Base-by-base conservation (phyloP, 2,888 invertebrate species). In the Smittia sp. region DNA sequence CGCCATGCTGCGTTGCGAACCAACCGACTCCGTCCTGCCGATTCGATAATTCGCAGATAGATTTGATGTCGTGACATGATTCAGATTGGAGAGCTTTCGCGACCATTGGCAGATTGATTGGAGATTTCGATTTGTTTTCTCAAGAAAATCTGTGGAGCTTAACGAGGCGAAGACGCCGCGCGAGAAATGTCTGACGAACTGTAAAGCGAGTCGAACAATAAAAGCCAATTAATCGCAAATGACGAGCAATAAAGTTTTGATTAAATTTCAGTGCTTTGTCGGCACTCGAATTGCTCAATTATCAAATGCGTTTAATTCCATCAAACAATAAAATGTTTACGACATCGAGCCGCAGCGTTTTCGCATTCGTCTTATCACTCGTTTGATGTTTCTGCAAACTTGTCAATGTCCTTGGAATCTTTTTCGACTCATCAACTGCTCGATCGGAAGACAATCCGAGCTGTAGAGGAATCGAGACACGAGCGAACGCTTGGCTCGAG, bases 241-340 rank as follows among this genome's bases (percentile, higher is more conserved):
- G n/a, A 2, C 6, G 11, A 11, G 4, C 46, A 46, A 6, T 13
- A 46, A 15, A 2, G 46, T 46, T 46, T 46, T 46, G 46, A 46
- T 46, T 46, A 46, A 46, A 46, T n/a, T 15, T 46, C 46, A 46
- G n/a, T 11, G 11, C 58, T 58, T 58, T 58, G 58, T 58, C 58
- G 58, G 58, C 58, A 58, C n/a, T 11, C 20, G 15, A 58, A 58
- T 58, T 18, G 58, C 58, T 18, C 58, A 58, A 58, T 58, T 58
- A 58, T 46, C 15, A 46, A 46, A 46, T 46, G 15, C 46, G 46
- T 46, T 46, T 46, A 2, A 46, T 46, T 15, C 9, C 32, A 32
- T 32, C 32, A 32, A 15, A 46, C 46, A 46, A 46, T 46, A 46
- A 46, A 46, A 46, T 15, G n/a, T 11, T 58, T 9, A 58, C 24